A percentile compares a stretch with the other conserved stretches of the same genome.
phyloP scores from a whole-genome alignment of 2,113 vertebrate genomes.

The Poeciliopsis retropinna region DNA sequence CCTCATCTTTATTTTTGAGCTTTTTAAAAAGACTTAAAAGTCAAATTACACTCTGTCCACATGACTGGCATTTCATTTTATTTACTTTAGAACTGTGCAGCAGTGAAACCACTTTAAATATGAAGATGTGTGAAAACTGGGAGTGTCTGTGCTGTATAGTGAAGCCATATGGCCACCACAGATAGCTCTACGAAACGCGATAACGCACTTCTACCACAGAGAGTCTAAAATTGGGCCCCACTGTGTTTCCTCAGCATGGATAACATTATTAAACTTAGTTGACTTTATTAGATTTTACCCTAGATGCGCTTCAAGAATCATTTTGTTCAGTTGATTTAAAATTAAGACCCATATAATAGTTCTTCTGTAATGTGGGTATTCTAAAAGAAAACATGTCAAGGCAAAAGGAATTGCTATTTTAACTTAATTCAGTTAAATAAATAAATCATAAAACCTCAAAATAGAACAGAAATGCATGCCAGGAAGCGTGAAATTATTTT shows the following conservation, averaged over 20 bases:
- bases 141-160: slow-evolving; percentile 59
- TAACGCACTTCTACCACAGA: slow-evolving; percentile 36
- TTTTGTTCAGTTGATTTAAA: not conserved
- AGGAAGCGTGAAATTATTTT: not conserved
- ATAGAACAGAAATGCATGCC: not conserved
- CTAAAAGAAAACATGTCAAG: not conserved
- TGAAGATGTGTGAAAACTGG: slow-evolving; percentile 26
- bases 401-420: not conserved
- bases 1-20: not conserved
- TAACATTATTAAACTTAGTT: not conserved
- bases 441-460: not conserved
- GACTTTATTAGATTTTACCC: not conserved
- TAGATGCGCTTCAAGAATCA: not conserved
- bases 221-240: slow-evolving; percentile 32
- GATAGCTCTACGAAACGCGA: slow-evolving; percentile 62
- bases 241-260: not conserved
- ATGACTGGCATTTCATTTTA: not conserved
- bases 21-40: not conserved
- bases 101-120: not conserved
- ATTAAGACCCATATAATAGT: not conserved
- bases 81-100: no score
- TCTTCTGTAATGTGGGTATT: not conserved
- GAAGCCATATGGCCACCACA: slow-evolving; percentile 54
- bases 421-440: not conserved
- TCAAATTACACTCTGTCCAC: not conserved